These are phyloP conservation scores for Ostrea denselamellosa DNA, from an alignment of 1,140 invertebrate species.

Conservation along the genomic window DNA sequence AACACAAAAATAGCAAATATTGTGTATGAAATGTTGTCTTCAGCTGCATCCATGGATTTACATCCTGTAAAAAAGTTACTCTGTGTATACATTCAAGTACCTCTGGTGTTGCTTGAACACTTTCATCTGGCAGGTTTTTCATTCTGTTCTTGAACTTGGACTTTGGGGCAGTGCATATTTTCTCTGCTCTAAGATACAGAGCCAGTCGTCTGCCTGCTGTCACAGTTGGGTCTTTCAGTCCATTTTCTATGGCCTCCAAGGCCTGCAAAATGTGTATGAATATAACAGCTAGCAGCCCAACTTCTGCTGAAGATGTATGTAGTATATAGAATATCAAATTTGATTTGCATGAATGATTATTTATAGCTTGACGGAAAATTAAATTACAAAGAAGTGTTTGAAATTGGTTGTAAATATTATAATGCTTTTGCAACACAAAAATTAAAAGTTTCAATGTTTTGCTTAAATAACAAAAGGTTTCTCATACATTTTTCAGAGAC, in stretches of 20 bases:
- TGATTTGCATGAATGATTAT: too few species aligned
- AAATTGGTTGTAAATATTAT: too few species aligned
- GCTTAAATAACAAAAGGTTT: too few species aligned
- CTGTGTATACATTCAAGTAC: conserved; percentile 58
- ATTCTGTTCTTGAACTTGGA: conserved; percentile 63
- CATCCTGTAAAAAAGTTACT: not conserved
- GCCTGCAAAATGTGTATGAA: conserved; percentile 24
- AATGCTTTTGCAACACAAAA: too few species aligned
- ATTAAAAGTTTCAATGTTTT: too few species aligned
- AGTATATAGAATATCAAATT: too few species aligned
- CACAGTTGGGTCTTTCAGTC: conserved; percentile 77
- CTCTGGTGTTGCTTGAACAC: conserved; percentile 72
- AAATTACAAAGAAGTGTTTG: too few species aligned
- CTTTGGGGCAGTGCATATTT: conserved; percentile 73
- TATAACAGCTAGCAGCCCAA: not conserved
- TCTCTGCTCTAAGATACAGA: conserved; percentile 77
- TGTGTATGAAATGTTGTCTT: not conserved
- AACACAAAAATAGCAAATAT: not conserved
- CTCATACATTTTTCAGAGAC: too few species aligned
- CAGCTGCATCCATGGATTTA: not conserved
- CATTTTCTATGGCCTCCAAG: conserved; percentile 74
- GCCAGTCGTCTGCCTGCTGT: conserved; percentile 77
- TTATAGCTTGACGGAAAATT: too few species aligned
- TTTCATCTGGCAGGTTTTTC: conserved; percentile 68
- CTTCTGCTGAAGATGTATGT: too few species aligned